Base-by-base conservation (phyloP, 2,888 invertebrate genomes). In the Tinea semifulvella region DNA sequence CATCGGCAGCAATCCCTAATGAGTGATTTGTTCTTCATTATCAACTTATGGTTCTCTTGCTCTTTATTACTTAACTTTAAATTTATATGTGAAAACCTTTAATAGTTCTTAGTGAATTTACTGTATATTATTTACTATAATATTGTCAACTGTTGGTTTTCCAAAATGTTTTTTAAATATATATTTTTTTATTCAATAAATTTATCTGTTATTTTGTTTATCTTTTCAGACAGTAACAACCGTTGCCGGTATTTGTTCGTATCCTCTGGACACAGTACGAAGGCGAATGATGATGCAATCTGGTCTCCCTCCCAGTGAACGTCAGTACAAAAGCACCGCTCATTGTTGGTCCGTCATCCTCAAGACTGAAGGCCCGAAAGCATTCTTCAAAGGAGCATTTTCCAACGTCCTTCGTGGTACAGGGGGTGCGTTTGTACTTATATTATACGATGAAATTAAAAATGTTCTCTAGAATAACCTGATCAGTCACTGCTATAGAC, bases 261-360 rank as follows among this genome's bases (percentile, higher is more conserved):
- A 98, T 82, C 97, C 97, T 49, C 89, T 98, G 75, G 97, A 98
- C 72, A 97, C 97, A 44, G 90, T 92, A 60, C 87, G 96, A 58
- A 88, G 98, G 77, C 89, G 97, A 65, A 94, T 98, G 94, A 98
- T 98, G 97, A 98, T 98, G 97, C 96, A 96, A 80, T 96, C 96
- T 48, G 94, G 94, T 28, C 85, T 89, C 53, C 87, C 87, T 49
- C 82, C 85, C 60, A 69, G 84, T 44, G 92, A 95, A 52, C 85
- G 93, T 49, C 75, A 88, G 59, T 96, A 96, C 85, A 96, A 92
- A 82, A 94, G 84, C 75, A 96, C 96, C 19, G 68, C 91, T 27
- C 93, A 98, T 70, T 97, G 97, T 80, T 94, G 95, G 91, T 62
- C 80, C 11, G 88, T 88, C 61, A 93, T 96, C 61, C 73, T 89